Evolutionary conservation across 1,140 invertebrate species (phyloP).

Genomic region (Sinonovacula constricta): DNA sequence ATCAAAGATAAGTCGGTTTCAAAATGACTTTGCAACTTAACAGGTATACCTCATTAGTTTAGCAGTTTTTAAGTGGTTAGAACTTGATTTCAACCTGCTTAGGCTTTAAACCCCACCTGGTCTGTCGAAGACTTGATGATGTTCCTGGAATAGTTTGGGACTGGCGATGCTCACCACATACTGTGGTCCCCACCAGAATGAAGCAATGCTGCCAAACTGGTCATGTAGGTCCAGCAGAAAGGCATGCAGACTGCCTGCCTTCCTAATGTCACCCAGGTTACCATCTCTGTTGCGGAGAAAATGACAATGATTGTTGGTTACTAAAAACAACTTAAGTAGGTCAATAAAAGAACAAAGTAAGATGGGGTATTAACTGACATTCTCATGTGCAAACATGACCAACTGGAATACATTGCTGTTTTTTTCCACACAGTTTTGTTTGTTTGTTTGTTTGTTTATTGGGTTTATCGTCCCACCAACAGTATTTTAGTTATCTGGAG

Average conservation of each 20-base stretch:
- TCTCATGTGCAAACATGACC: too few relatives aligned
- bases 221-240: conserved; percentile 74
- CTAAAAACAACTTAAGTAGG: too few relatives aligned
- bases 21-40: background rate
- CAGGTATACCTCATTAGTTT: background rate
- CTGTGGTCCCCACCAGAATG: conserved; percentile 75
- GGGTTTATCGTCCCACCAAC: too few relatives aligned
- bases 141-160: conserved; percentile 74
- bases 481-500: too few relatives aligned
- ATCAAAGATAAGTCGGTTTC: background rate
- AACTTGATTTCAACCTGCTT: background rate
- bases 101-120: conserved; percentile 65
- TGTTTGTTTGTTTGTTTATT: too few relatives aligned
- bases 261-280: conserved; percentile 73
- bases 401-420: too few relatives aligned
- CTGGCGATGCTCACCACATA: conserved; percentile 74
- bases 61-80: background rate
- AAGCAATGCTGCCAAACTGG: conserved; percentile 72
- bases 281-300: too few relatives aligned
- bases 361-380: too few relatives aligned
- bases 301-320: too few relatives aligned
- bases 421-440: too few relatives aligned
- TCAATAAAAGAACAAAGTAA: too few relatives aligned
- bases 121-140: conserved; percentile 74
- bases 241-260: conserved; percentile 76